Conservation (phyloP, 2,797 vertebrate species). For the Danio choprae region DNA sequence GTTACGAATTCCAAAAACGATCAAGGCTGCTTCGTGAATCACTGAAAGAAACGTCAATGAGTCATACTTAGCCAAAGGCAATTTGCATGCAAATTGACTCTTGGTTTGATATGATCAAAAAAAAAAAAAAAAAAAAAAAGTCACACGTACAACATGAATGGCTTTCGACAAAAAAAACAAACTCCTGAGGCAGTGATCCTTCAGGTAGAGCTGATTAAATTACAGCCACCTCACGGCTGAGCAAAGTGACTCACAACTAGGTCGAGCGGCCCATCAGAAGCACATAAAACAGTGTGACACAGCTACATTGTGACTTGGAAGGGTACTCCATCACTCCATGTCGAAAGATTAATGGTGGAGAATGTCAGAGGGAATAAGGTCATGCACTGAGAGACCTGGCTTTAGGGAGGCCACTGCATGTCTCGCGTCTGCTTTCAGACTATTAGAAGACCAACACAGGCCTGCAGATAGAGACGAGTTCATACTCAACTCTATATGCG, state of each 20-base stretch:
- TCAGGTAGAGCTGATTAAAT: slow-evolving; percentile 60
- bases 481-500: not conserved
- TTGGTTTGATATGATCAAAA: slow-evolving; percentile 46
- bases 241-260: slow-evolving; percentile 52
- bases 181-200: slow-evolving; percentile 46
- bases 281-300: slow-evolving; percentile 69
- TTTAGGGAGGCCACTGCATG: slow-evolving; percentile 52
- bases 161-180: slow-evolving; percentile 38
- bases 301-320: slow-evolving; percentile 71
- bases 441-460: slow-evolving; percentile 59
- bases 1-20: slow-evolving; percentile 29
- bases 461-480: no score
- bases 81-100: slow-evolving; percentile 44
- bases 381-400: slow-evolving; percentile 71
- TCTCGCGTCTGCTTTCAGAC: slow-evolving; percentile 62
- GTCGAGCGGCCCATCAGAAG: slow-evolving; percentile 64
- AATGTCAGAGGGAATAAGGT: slow-evolving; percentile 83
- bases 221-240: slow-evolving; percentile 60
- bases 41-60: slow-evolving; percentile 34
- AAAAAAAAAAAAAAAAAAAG: slow-evolving; percentile 5
- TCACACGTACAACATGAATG: slow-evolving; percentile 42
- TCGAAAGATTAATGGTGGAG: slow-evolving; percentile 80
- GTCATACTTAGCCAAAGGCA: slow-evolving; percentile 30
- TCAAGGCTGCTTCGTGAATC: slow-evolving; percentile 3
- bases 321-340: slow-evolving; percentile 73